Base-by-base conservation (phyloP, 2,888 invertebrate genomes). In the Phortica magna region DNA sequence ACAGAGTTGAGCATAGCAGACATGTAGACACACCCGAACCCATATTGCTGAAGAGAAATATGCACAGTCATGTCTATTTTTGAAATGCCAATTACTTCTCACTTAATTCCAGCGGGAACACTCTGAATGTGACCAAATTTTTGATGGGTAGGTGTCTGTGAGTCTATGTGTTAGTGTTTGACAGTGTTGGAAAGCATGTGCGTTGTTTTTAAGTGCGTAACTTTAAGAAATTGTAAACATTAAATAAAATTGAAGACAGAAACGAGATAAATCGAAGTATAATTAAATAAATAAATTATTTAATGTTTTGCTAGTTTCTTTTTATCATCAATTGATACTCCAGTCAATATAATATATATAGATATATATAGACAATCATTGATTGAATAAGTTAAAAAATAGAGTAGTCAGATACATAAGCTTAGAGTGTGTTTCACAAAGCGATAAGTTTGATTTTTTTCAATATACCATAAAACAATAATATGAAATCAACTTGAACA, bases 31-130 rank as follows among this genome's bases (percentile, higher is more conserved):
- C 65, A 31, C 59, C 7, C 31, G 17, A 67, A 39, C 70, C 22
- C 43, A 39, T 39, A 12, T 67, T 14, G 41, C 48, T 17, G 43
- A n/a, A n/a, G n/a, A 17, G 22, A 9, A 31, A 31, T 31, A 31
- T 31, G 7, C 17, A 43, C 68, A 43, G 42, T 68, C 17, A 43
- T 71, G 70, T 71, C 48, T 71, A 70, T 71, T 71, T 71, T 71
- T 39, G 22, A 31, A 71, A 71, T 31, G 70, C 55, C 70, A 19
- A 71, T 71, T 71, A 71, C 70, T 71, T 71, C 55, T 22, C 70
- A 71, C 53, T 71, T 71, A 55, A 71, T 22, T 55, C 70, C 55
- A 31, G 10, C 17, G 70, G 70, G 70, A 71, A 53, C 31, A 53
- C 14, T 48, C 70, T 6, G 53, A n/a, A 59, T 59, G 59, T 19